Base-by-base conservation (phyloP, 2,888 invertebrate species). In the Rhamphomyia laevipes region DNA sequence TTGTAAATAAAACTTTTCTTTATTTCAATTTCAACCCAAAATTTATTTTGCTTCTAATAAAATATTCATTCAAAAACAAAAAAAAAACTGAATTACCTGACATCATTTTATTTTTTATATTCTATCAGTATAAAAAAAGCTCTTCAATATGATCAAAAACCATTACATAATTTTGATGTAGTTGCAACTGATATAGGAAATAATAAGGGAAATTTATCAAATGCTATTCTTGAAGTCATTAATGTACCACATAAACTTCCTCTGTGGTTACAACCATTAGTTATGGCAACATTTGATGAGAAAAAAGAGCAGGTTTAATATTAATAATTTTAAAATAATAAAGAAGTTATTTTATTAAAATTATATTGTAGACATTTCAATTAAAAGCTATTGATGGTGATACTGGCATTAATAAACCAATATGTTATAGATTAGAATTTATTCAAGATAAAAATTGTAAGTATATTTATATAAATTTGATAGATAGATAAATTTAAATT, bases 381-480 rank as follows among this genome's bases (percentile, higher is more conserved):
- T 72, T 80, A 1, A 59, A 63, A 18, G 81, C 81, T 6, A 73
- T 76, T 17, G 81, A 82, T 58, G 81, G 80, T 2, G 81, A 82
- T 63, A 74, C 76, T 1, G 76, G 74, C 23, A 73, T 81, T 47
- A 67, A 77, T 56, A 73, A 70, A 50, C 61, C 66, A 4, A 78
- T 81, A 43, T 62, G 69, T 53, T 81, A 80, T 58, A 62, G 62
- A 33, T 61, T 80, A 4, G 63, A 66, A 46, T 70, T 66, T 4
- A 61, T 56, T 6, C 65, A 65, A 45, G 63, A 63, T 43, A 27
- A 50, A 4, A 57, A 61, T 53, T 73, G 74, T 74, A 63, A 59
- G 58, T 56, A 33, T 45, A 17, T 37, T 21, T 43, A 31, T 31
- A 16, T 11, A 16, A 16, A n/a, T 35, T 35, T 35, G 2, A n/a